phyloP scores from a whole-genome alignment of 1,140 invertebrate genomes.

The Drosophila mojavensis region DNA sequence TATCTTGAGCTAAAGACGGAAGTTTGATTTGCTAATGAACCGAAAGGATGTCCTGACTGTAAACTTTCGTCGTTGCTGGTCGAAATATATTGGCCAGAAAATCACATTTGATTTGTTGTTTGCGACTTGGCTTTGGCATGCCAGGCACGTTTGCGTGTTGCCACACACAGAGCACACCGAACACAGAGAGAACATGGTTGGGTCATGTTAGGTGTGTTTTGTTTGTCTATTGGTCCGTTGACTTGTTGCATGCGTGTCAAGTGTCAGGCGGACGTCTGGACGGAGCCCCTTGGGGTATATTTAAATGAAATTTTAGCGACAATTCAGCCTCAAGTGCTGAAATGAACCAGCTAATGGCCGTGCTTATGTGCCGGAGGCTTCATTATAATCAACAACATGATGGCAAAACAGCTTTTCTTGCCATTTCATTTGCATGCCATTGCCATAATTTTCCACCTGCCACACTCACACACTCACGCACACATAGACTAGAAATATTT shows the following conservation, averaged over 20 bases:
- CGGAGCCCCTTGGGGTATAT: constrained; percentile 17
- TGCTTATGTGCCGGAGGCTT: constrained; percentile 34
- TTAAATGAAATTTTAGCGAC: constrained; percentile 69
- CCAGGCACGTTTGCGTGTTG: constrained; percentile 70
- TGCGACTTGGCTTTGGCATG: constrained; percentile 53
- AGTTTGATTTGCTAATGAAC: constrained; percentile 82
- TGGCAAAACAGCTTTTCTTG: constrained; percentile 20
- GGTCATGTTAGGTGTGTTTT: constrained; percentile 33
- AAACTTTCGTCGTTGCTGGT: constrained; percentile 32
- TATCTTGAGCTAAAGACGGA: constrained; percentile 66
- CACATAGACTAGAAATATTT: constrained; percentile 55
- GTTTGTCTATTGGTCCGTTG: constrained; percentile 43
- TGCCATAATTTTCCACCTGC: constrained; percentile 72
- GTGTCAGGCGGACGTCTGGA: constrained; percentile 12
- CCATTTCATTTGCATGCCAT: constrained; percentile 80
- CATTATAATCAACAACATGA: constrained; percentile 49
- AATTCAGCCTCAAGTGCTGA: constrained; percentile 50
- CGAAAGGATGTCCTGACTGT: constrained; percentile 62
- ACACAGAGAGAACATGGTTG: constrained; percentile 44
- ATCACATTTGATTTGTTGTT: constrained; percentile 75
- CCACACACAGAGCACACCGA: constrained; percentile 8
- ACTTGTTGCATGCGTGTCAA: constrained; percentile 38
- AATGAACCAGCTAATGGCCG: constrained; percentile 1
- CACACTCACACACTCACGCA: background rate
- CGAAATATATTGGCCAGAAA: constrained; percentile 76